Conservation (phyloP, 1,140 invertebrate species). For the Cyclargus thomasi region DNA sequence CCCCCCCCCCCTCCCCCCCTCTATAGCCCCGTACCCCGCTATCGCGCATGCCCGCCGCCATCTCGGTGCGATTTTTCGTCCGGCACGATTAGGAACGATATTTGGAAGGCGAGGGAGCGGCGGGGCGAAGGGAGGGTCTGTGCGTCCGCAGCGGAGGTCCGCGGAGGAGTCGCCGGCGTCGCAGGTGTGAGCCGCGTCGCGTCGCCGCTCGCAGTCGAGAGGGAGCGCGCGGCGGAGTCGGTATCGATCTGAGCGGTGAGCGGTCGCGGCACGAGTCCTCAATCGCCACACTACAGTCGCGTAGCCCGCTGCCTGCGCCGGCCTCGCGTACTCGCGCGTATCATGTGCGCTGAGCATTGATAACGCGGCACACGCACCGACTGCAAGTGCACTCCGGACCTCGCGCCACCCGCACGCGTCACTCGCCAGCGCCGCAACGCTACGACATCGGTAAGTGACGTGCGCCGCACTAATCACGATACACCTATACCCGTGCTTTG, state of each 20-base stretch:
- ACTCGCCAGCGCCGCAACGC: conserved; percentile 32
- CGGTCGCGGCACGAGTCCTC: conserved; percentile 58
- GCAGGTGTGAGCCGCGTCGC: conserved; percentile 10
- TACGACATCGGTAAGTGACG: conserved; percentile 47
- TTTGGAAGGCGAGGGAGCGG: conserved; percentile 33
- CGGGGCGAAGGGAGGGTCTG: conserved; percentile 31
- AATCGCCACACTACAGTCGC: conserved; percentile 61
- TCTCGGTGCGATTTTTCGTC: conserved; percentile 44
- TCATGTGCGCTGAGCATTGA: conserved; percentile 61
- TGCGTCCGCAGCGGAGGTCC: conserved; percentile 33
- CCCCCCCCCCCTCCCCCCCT: conserved; percentile 42
- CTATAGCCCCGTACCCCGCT: conserved; percentile 38
- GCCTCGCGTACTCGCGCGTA: conserved; percentile 60
- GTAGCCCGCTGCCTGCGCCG: conserved; percentile 51
- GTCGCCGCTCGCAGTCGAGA: conserved; percentile 35
- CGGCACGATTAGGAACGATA: conserved; percentile 55
- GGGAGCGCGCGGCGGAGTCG: conserved; percentile 53
- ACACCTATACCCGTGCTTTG: conserved; percentile 27
- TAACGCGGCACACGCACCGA: conserved; percentile 38
- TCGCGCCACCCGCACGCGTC: conserved; percentile 28
- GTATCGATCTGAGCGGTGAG: conserved; percentile 65
- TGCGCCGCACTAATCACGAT: conserved; percentile 23
- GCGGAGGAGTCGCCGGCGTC: conserved; percentile 25
- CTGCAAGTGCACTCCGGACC: conserved; percentile 38
- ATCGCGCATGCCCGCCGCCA: conserved; percentile 51